A percentile compares a stretch with the other conserved stretches of the same genome.
phyloP scores from a whole-genome alignment of 2,888 invertebrate species.

The Cinara cedri region DNA sequence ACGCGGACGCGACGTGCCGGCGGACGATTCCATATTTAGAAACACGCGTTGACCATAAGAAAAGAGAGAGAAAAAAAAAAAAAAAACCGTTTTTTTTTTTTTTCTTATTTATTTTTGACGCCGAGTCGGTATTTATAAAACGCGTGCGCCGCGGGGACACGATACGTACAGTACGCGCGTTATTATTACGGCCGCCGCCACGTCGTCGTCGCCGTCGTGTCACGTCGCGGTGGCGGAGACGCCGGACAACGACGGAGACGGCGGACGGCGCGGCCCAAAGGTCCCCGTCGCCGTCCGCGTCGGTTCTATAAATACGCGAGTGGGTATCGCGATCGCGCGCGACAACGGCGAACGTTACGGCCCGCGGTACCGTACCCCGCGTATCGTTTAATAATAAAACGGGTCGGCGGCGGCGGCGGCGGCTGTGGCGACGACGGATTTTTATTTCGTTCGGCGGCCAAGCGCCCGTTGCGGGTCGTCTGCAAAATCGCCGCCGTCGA shows the following conservation, averaged over 20 bases:
- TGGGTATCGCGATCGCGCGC: not conserved
- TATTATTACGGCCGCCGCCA: constrained; percentile 17
- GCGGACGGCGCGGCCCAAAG: too few species aligned
- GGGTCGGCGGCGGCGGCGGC: too few species aligned
- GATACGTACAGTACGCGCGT: not conserved
- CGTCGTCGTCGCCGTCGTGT: not conserved
- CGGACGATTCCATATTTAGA: constrained; percentile 42
- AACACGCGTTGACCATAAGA: constrained; percentile 26
- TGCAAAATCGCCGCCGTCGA: constrained; percentile 36
- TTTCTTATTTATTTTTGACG: not conserved
- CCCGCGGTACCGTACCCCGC: not conserved
- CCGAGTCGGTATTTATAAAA: constrained; percentile 28
- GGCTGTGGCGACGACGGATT: constrained; percentile 32
- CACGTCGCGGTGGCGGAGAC: not conserved
- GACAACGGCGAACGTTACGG: not conserved
- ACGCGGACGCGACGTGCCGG: too few species aligned
- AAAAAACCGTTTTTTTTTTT: too few species aligned
- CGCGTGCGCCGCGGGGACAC: not conserved
- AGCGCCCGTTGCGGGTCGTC: constrained; percentile 38
- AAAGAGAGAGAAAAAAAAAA: constrained; percentile 16
- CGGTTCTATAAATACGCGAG: constrained; percentile 25
- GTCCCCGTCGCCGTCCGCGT: constrained; percentile 16
- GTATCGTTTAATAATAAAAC: constrained; percentile 44
- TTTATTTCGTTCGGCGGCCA: constrained; percentile 33
- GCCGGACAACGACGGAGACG: not conserved